Base-by-base conservation (phyloP, 2,113 vertebrate genomes). In the Carassius gibelio region DNA sequence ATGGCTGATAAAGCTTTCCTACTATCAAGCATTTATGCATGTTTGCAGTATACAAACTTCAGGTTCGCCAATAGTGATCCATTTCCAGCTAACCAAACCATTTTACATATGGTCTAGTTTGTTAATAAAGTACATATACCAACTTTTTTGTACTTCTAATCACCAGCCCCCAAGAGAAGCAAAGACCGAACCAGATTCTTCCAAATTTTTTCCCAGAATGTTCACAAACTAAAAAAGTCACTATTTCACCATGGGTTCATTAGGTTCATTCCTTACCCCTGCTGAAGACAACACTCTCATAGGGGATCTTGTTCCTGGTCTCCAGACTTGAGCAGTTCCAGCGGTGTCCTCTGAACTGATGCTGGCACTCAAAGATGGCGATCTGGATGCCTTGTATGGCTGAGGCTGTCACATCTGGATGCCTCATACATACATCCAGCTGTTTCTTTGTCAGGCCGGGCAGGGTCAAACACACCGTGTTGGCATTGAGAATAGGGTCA, bases 311-410 rank as follows among this genome's bases (percentile, higher is more conserved):
- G 92, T 99, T 99, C 62, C 97, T 94, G 4, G 98, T 99, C 93
- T 99, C 98, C 0, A 99, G 95, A 87, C 98, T 99, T 57, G 98
- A 99, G 90, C 98, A 99, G 91, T 99, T 99, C 98, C 98, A 99
- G 85, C 98, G 96, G 90, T 99, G 97, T 64, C 98, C 96, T 87
- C 96, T 94, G 90, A 99, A 99, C 92, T 99, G 98, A 92, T 99
- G 96, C 92, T 99, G 98, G 92, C 98, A 99, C 90, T 99, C 98
- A 0, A 99, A 97, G 94, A 99, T 99, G 92, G 97, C 98, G 0
- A 99, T 99, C 94, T 99, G 98, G 91, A 99, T 98, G 74, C 98
- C 98, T 92, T 99, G 98, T 91, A 99, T 98, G 90, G 98, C 98
- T 0, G 98, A 99, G n/a, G 98, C 98, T 0, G 98, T 97, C 90